Evolutionary conservation across 1,140 invertebrate species (phyloP), one percentile per base, ranked within the genome.

Genomic region (Drosophila trapezifrons): DNA sequence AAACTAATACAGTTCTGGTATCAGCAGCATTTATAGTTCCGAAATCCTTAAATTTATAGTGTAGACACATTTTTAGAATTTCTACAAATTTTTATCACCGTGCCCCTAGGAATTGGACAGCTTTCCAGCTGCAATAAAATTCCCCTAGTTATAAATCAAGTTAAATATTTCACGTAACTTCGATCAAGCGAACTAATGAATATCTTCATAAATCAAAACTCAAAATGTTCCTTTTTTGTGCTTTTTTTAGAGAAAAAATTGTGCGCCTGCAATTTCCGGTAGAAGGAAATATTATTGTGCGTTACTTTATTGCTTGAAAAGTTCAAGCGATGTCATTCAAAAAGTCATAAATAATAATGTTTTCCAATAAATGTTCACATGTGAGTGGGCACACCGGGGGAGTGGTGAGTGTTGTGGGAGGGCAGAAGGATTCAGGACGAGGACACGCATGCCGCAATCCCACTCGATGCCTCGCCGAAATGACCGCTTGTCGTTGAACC

Each of bases 331-430:
- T 85, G 83, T 81, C 84, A 84, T 76, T 84, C 73, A 90, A 90
- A 90, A 91, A 90, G 90, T 90, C 90, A 91, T 91, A 91, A 91
- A 91, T 91, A 90, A 91, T 90, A 91, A 90, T 91, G 82, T 90
- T 91, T 91, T 80, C 90, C 90, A 91, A 91, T 91, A 91, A 91
- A 91, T 87, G 90, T 91, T 91, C 90, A 91, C 84, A 86, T 91
- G 82, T 89, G 90, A 90, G 82, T 78, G 89, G 67, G 85, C 80
- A 89, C 77, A 49, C 70, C 75, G 38, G 70, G 65, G 60, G 54
- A 76, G 60, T 67, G 29, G 60, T 67, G 29, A 64, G 45, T 35
- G 59, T 25, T 38, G 20, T 27, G 35, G 18, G 37, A 51, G 59
- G 60, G 37, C 20, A 29, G 59, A 51, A 42, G 45, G 35, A 65